Evolutionary conservation across 2,797 vertebrate genomes (phyloP).

Genomic region (Falco naumanni): DNA sequence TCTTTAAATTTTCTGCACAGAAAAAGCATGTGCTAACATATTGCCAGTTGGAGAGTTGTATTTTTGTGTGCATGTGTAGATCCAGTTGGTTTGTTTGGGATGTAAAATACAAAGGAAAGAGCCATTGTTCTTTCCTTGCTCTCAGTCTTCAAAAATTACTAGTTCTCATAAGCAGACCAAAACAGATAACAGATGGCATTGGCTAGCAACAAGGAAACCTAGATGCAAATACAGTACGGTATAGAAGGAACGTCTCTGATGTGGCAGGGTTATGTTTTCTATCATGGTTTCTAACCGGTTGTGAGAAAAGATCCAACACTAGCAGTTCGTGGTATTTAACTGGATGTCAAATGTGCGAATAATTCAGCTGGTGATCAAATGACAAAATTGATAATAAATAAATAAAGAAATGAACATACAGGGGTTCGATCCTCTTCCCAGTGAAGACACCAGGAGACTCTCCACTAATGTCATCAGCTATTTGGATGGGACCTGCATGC

Average conservation of each 20-base stretch:
- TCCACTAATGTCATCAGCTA: background rate
- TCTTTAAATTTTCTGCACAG: constrained; percentile 58
- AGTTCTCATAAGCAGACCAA: constrained; percentile 41
- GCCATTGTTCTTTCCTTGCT: constrained; percentile 27
- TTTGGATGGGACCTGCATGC: background rate
- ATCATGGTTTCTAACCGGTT: constrained; percentile 21
- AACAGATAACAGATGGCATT: constrained; percentile 65
- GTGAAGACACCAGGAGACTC: background rate
- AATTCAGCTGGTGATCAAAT: background rate
- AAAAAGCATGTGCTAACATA: background rate
- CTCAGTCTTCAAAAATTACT: constrained; percentile 28
- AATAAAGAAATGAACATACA: background rate
- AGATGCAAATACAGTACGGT: constrained; percentile 37
- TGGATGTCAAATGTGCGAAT: background rate
- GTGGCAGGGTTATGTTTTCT: constrained; percentile 44
- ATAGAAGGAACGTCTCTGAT: background rate
- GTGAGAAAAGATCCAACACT: background rate
- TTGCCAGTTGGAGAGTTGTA: background rate
- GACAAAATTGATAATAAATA: background rate
- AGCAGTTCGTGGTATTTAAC: background rate
- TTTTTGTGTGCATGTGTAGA: background rate
- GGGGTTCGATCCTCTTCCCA: background rate
- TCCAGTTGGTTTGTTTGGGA: background rate
- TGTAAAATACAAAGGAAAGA: constrained; percentile 18
- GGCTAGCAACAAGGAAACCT: constrained; percentile 49